Base-by-base conservation (phyloP, 2,113 vertebrate species). In the Ageneiosus marmoratus region DNA sequence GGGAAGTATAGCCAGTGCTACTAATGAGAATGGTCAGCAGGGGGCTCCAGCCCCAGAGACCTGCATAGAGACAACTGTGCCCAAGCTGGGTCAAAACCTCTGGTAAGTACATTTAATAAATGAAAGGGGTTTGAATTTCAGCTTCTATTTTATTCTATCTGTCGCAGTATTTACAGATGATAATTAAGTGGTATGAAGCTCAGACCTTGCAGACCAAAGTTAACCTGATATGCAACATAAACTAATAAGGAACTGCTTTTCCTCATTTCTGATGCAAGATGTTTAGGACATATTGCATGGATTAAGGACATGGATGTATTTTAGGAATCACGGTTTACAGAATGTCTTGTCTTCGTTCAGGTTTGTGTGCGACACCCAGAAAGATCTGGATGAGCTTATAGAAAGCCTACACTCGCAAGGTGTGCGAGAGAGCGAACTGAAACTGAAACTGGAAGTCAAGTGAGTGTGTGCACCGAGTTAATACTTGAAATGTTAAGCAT, bases 81-180 rank as follows among this genome's bases (percentile, higher is more conserved):
- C 98, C 76, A 99, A 99, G 63, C 96, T 97, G 90, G 97, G 98
- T 75, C 98, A 99, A 89, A 99, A 99, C 87, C 93, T 99, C 87
- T 99, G 98, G 98, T 99, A 92, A 89, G 86, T 48, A 6, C 46
- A 46, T 74, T 37, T 63, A 50, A 18, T 75, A 32, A 65, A 3
- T 48, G 12, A n/a, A 55, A 48, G 41, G 13, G 27, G 18, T 63
- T 27, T 29, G 44, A 2, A 9, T 29, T 50, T 16, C 24, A 46
- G 13, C 37, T 72, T 72, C 0, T 50, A 4, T 74, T 9, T 50
- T 50, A 72, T 24, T 24, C 4, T 0, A n/a, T 46, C 24, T 46
- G 5, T 34, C 11, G 11, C 5, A 22, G 34, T 9, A 22, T 22
- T 69, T 41, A 0, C 29, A 27, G n/a, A 12, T 12, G n/a, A 12